Conservation (phyloP, 2,113 vertebrate genomes). For the Sialia sialis region DNA sequence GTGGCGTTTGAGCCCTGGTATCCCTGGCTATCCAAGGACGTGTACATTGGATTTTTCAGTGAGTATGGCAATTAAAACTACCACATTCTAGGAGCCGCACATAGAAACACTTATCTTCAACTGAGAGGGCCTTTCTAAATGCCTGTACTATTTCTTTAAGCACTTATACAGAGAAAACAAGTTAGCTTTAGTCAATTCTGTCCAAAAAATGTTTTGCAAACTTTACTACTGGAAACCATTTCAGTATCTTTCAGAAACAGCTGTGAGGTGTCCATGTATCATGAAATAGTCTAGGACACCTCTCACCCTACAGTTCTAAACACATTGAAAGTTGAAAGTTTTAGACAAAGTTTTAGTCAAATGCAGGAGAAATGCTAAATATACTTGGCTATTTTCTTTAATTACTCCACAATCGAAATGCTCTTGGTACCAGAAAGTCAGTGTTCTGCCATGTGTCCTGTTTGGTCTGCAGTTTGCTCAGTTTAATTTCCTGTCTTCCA, state of each 20-base stretch:
- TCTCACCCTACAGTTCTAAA: neutral
- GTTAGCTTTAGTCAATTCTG: neutral
- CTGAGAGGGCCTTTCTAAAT: neutral
- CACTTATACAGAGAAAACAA: neutral
- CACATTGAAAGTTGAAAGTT: neutral
- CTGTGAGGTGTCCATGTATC: neutral
- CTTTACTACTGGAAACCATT: neutral
- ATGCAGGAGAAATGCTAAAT: neutral
- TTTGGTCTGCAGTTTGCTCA: neutral
- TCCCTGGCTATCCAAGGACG: conserved; percentile 92
- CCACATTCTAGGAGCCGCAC: neutral
- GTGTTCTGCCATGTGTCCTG: neutral
- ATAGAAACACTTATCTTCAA: neutral
- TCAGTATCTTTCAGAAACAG: neutral
- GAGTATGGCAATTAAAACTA: conserved; percentile 60
- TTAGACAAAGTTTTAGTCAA: neutral
- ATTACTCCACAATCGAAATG: neutral
- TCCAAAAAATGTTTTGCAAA: neutral
- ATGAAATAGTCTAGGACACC: neutral
- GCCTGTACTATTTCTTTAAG: neutral
- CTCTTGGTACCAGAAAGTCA: neutral
- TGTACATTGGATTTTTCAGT: conserved; percentile 94
- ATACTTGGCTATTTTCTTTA: neutral
- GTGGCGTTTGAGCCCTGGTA: conserved; percentile 94
- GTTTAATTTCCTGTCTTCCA: neutral